Evolutionary conservation across 2,113 vertebrate genomes (phyloP), one percentile per base, ranked within the genome.

Genomic region (Etheostoma spectabile): DNA sequence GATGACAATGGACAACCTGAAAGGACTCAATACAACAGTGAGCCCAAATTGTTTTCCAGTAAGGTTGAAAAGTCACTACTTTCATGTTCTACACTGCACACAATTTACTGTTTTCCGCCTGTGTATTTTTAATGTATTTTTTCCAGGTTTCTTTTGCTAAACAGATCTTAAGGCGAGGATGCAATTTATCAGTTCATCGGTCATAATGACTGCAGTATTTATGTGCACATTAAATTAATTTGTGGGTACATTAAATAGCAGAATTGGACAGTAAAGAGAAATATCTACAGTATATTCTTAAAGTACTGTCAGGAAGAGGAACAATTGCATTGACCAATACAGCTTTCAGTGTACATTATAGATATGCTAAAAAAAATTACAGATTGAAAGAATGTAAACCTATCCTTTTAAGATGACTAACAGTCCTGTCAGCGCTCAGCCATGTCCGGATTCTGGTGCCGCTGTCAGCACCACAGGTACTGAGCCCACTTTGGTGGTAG

Each of bases 401-500:
- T 22, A 18, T 22, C 60, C 35, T 38, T 38, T 13, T 10, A 48
- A 19, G 4, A 65, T 48, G 42, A 48, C 48, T 18, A 65, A 65
- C 63, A 18, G 27, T 35, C 61, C 68, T 48, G 0, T 55, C 24
- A 38, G 60, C 21, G 16, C n/a, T 0, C 38, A 12, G 8, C 12
- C 18, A 19, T 21, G 22, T 48, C 15, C 15, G 11, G 5, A 15
- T 30, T 8, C 14, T 2, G 12, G 42, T 14, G n/a, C 30, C 42
- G 46, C 33, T 46, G 55, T 35, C 19, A 22, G 57, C 51, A 19
- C 49, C 35, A 49, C 60, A 19, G 38, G 67, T 46, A 16, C 83
- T 77, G 67, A 83, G 57, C 27, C 12, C 15, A 45, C 33, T 49
- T 55, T 62, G 65, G 62, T 30, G 38, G 18, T n/a, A 21, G 52